Base-by-base conservation (phyloP, 2,888 invertebrate genomes). In the Anticlea derivata region DNA sequence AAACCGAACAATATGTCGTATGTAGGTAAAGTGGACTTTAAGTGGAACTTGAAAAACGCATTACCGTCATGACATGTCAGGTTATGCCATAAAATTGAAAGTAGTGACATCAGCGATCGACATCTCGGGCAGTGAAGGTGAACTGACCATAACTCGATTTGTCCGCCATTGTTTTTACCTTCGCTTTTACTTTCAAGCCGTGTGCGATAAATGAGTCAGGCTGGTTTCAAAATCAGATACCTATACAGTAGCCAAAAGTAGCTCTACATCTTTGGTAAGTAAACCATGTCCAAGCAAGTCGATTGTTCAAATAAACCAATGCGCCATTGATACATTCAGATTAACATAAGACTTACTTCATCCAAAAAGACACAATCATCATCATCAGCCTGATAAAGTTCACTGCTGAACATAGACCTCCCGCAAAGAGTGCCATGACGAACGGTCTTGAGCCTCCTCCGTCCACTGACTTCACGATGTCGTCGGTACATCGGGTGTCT, bases 151-250 rank as follows among this genome's bases (percentile, higher is more conserved):
- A 57, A 56, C 50, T 53, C 45, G 59, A 59, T 61, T 55, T 52
- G 55, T 38, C 13, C 10, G 50, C 41, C 60, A 61, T 68, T 63
- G 63, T 68, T 64, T 63, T 56, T 56, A 61, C 58, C 49, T 43
- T 58, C 63, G 71, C 74, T 73, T 74, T 73, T 73, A 72, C 73
- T 73, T 71, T 71, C 62, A 50, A 20, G 39, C 39, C 49, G 23
- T 37, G 35, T 24, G 22, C 38, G 54, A 48, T 43, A 53, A 54
- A 30, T 55, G 53, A 52, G 53, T 50, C 60, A 58, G 58, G 52
- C 49, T 56, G 54, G 55, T 55, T 58, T 55, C 52, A 59, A 59
- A 58, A 58, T 33, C 8, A 24, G 24, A 7, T 23, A 23, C 34
- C 7, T n/a, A n/a, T n/a, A n/a, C 23, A 7, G 5, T 7, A 6